Conservation (phyloP, 2,888 invertebrate species). For the Lepidonotus clava region DNA sequence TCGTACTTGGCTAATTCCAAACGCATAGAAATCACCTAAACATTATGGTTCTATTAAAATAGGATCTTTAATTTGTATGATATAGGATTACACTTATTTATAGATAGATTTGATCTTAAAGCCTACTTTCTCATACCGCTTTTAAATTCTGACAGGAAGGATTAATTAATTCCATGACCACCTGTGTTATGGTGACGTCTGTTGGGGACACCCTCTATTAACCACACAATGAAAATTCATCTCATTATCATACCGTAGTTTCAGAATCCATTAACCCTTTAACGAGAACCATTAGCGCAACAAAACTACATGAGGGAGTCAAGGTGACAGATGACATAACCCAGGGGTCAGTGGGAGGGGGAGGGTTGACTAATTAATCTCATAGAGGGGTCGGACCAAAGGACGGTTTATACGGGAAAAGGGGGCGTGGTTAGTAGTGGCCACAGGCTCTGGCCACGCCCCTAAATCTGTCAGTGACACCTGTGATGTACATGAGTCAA, state of each 20-base stretch:
- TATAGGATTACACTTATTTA: too few relatives aligned
- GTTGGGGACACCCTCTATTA: neutral
- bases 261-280: neutral
- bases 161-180: neutral
- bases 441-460: neutral
- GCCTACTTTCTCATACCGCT: too few relatives aligned
- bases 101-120: too few relatives aligned
- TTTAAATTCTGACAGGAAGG: too few relatives aligned
- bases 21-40: too few relatives aligned
- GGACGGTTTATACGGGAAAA: neutral
- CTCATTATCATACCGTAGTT: neutral
- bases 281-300: too few relatives aligned
- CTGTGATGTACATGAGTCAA: neutral
- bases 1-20: too few relatives aligned
- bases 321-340: slow-evolving; percentile 24
- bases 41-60: too few relatives aligned
- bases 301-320: too few relatives aligned
- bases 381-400: neutral
- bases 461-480: slow-evolving; percentile 16
- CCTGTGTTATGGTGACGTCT: slow-evolving; percentile 5
- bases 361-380: neutral
- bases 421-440: neutral
- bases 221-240: neutral
- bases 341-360: neutral
- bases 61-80: too few relatives aligned